phyloP scores from a whole-genome alignment of 2,797 vertebrate species.

The Epinephelus malabaricus region DNA sequence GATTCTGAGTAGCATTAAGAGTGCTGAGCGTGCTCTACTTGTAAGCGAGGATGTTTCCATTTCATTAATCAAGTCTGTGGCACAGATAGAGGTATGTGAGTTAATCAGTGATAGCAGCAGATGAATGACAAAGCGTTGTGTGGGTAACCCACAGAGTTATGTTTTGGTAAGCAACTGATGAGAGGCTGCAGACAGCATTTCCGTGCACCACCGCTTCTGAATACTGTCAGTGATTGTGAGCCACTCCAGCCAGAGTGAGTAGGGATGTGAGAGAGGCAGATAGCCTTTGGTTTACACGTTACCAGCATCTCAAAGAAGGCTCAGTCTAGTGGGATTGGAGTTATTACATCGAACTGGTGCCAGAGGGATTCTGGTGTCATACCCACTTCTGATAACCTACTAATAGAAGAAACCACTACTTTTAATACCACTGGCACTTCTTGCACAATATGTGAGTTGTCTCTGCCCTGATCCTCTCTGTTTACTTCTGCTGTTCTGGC shows the following conservation, averaged over 20 bases:
- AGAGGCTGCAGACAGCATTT: slow-evolving; percentile 48
- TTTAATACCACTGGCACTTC: slow-evolving; percentile 59
- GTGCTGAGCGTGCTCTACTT: slow-evolving; percentile 25
- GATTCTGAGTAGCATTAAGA: slow-evolving; percentile 32
- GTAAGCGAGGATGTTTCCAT: slow-evolving; percentile 39
- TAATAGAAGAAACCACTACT: slow-evolving; percentile 56
- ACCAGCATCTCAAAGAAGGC: slow-evolving; percentile 55
- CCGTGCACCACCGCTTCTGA: slow-evolving; percentile 16
- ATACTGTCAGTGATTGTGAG: slow-evolving; percentile 56
- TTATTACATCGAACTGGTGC: slow-evolving; percentile 42
- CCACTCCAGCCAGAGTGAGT: slow-evolving; percentile 34
- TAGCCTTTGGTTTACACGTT: slow-evolving; percentile 51
- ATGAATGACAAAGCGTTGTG: slow-evolving; percentile 47
- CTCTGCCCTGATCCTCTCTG: slow-evolving; percentile 65
- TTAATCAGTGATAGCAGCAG: slow-evolving; percentile 39
- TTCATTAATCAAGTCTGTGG: slow-evolving; percentile 38
- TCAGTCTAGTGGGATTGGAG: slow-evolving; percentile 31
- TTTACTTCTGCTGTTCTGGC: slow-evolving; percentile 69
- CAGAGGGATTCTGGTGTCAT: slow-evolving; percentile 50
- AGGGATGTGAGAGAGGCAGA: slow-evolving; percentile 28
- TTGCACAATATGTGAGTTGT: slow-evolving; percentile 62
- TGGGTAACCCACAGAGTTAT: slow-evolving; percentile 26
- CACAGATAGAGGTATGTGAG: slow-evolving; percentile 35
- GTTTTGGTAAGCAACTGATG: slow-evolving; percentile 26
- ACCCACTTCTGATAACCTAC: slow-evolving; percentile 44